Conservation (phyloP, 1,140 invertebrate genomes). For the Drosophila baimaii region DNA sequence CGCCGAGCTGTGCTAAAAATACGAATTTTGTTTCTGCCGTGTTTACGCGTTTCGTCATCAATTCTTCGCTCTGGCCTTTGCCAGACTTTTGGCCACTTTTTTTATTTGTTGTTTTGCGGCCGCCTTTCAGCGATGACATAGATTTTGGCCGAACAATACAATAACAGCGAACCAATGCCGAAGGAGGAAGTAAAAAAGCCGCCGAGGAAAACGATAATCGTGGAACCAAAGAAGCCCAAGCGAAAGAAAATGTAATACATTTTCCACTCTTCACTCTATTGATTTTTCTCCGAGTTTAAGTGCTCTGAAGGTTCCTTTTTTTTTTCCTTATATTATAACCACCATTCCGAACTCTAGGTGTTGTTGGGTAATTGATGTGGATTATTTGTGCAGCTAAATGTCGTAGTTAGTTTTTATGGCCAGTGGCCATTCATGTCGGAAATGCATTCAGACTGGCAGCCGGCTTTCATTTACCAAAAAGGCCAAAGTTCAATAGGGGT, state of each 20-base stretch:
- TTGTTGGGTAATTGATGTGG: conserved; percentile 14
- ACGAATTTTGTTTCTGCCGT: conserved; percentile 29
- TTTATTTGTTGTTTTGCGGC: not conserved
- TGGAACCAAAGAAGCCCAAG: conserved; percentile 49
- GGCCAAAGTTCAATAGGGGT: conserved; percentile 35
- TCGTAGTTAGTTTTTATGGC: conserved; percentile 24
- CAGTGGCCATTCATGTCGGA: conserved; percentile 34
- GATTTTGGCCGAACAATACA: conserved; percentile 53
- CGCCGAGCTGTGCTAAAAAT: conserved; percentile 63
- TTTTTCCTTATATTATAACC: too few species aligned
- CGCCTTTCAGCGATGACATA: conserved; percentile 47
- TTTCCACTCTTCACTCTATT: conserved; percentile 47
- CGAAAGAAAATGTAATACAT: conserved; percentile 66
- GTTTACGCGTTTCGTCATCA: conserved; percentile 70
- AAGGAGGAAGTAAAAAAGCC: conserved; percentile 46
- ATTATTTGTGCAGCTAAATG: conserved; percentile 4
- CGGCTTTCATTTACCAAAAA: conserved; percentile 20
- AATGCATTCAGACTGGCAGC: conserved; percentile 23
- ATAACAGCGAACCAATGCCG: conserved; percentile 35
- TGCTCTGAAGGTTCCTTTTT: not conserved
- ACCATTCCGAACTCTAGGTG: conserved; percentile 4
- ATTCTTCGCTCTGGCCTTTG: conserved; percentile 42
- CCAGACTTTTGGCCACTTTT: conserved; percentile 40
- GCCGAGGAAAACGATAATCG: conserved; percentile 42
- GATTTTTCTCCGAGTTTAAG: conserved; percentile 51